Percentiles rank a stretch among this genome's conserved stretches.
phyloP scores from a whole-genome alignment of 2,797 vertebrate genomes.

The Fistularia commersonii region DNA sequence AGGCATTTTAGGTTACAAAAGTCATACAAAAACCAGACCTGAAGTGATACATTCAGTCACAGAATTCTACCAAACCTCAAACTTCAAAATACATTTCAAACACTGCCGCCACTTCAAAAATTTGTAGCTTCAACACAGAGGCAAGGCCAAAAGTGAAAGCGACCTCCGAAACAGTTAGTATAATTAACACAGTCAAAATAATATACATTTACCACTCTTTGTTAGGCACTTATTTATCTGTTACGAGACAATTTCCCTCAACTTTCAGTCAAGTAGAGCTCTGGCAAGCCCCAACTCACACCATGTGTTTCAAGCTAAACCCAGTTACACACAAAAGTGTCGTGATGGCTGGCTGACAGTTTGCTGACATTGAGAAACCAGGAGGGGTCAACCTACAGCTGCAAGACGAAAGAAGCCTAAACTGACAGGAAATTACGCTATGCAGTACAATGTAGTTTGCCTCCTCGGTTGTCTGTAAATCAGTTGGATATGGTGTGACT shows the following conservation, averaged over 20 bases:
- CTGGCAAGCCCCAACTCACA: too few species aligned
- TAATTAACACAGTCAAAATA: conserved; percentile 38
- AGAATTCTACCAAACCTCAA: conserved; percentile 15
- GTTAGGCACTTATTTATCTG: conserved; percentile 59
- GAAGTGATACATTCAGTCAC: conserved; percentile 49
- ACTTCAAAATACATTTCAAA: conserved; percentile 13
- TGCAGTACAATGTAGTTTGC: neutral
- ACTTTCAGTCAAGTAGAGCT: too few species aligned
- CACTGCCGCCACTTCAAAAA: conserved; percentile 7
- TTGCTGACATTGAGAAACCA: too few species aligned
- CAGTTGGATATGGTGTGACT: too few species aligned
- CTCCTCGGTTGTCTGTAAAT: neutral
- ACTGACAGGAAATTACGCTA: too few species aligned
- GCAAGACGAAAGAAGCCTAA: too few species aligned
- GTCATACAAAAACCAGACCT: conserved; percentile 40
- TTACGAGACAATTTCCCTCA: too few species aligned
- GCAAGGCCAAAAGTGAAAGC: conserved; percentile 38
- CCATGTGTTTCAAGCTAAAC: too few species aligned
- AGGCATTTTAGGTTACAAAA: conserved; percentile 47
- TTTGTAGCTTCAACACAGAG: conserved; percentile 18
- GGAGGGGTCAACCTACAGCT: too few species aligned
- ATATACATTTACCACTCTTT: conserved; percentile 22
- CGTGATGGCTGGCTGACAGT: too few species aligned
- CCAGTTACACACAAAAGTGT: too few species aligned
- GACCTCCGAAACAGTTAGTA: conserved; percentile 33